Conservation (phyloP, 2,113 vertebrate genomes). For the Mus musculus region GRCm39 chr7:141528501-141529000, state of each 20-base stretch:
- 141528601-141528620: background rate
- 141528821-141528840: background rate
- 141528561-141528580: background rate
- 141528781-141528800: background rate
- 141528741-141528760: too few relatives aligned
- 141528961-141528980: background rate
- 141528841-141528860: background rate
- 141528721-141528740: background rate
- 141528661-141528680: background rate
- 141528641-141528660: background rate
- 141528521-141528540: background rate
- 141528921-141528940: background rate
- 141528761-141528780: background rate
- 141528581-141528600: background rate
- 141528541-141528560: background rate
- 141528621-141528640: too few relatives aligned
- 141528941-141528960: background rate
- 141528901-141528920: background rate
- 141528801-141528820: background rate
- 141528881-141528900: too few relatives aligned
- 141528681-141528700: background rate
- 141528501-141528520: background rate
- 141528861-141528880: background rate
- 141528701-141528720: too few relatives aligned
- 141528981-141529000: background rate